Percentiles rank a stretch among this genome's conserved stretches.
Evolutionary conservation across 92 coral and sea anemone species (phyloP).

Genomic region (Palythoa grandis): DNA sequence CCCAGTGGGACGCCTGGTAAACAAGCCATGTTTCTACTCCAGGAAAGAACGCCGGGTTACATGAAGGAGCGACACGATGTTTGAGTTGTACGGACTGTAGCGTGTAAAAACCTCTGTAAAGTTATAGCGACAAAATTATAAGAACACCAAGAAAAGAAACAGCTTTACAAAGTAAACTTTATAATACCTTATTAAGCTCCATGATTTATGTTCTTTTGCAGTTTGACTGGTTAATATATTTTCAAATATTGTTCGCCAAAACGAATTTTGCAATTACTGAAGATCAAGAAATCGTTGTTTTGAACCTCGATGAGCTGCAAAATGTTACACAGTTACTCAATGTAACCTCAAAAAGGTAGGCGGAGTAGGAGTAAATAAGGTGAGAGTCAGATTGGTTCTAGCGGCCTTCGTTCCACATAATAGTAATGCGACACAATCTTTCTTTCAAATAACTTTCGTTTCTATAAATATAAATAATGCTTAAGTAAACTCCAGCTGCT

Average conservation of each 20-base stretch:
- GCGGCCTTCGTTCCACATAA: neutral
- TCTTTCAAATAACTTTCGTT: too few species aligned
- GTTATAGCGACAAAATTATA: neutral
- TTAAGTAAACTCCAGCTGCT: too few species aligned
- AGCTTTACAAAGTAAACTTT: neutral
- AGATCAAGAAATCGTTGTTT: conserved; percentile 63
- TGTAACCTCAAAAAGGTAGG: conserved; percentile 72
- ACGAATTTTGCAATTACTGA: conserved; percentile 56
- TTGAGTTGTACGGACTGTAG: too few species aligned
- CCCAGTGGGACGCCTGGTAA: too few species aligned
- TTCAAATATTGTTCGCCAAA: conserved; percentile 64
- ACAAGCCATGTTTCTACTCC: too few species aligned
- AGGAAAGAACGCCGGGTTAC: too few species aligned
- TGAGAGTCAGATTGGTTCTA: neutral
- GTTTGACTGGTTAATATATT: conserved; percentile 81
- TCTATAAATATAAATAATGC: too few species aligned
- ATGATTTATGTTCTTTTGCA: conserved; percentile 22
- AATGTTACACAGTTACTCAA: conserved; percentile 60
- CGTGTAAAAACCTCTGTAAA: neutral
- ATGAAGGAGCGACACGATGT: too few species aligned
- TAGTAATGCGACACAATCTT: too few species aligned
- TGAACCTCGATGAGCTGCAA: conserved; percentile 55
- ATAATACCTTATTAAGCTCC: too few species aligned
- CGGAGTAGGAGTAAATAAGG: neutral
- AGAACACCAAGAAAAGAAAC: neutral